Conservation (phyloP, 2,113 vertebrate species). For the Myrmecophaga tridactyla region DNA sequence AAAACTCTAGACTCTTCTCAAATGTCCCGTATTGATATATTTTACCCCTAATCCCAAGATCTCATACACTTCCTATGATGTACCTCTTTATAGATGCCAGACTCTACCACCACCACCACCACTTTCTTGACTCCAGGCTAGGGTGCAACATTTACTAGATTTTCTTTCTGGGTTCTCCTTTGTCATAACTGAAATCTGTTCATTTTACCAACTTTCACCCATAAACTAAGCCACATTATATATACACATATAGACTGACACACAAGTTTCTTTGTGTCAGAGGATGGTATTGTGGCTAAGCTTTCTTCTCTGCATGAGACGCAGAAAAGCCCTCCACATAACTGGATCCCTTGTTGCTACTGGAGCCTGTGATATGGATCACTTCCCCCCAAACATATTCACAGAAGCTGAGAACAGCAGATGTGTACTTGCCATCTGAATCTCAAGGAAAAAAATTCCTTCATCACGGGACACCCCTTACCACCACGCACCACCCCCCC, state of each 20-base stretch:
- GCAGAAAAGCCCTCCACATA: conserved; percentile 2
- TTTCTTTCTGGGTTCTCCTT: neutral
- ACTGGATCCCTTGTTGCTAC: conserved; percentile 8
- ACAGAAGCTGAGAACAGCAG: conserved; percentile 50
- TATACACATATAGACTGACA: neutral
- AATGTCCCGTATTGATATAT: neutral
- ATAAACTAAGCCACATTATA: neutral
- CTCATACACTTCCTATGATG: neutral
- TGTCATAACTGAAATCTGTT: neutral
- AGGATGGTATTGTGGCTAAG: neutral
- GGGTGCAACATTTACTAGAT: neutral
- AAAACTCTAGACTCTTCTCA: neutral
- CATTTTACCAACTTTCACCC: conserved; percentile 15
- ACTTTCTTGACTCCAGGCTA: conserved; percentile 18
- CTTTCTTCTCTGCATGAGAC: conserved; percentile 41
- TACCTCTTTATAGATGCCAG: neutral
- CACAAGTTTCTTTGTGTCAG: neutral
- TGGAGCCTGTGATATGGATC: conserved; percentile 3
- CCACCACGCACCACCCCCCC: too few relatives aligned
- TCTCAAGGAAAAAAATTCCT: conserved; percentile 33
- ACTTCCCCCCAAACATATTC: conserved; percentile 39
- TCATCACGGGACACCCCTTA: conserved; percentile 31
- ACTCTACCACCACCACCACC: neutral
- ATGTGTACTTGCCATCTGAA: conserved; percentile 58
- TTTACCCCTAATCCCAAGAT: neutral